phyloP scores from a whole-genome alignment of 2,888 invertebrate species.

The Scaptomyza flava region DNA sequence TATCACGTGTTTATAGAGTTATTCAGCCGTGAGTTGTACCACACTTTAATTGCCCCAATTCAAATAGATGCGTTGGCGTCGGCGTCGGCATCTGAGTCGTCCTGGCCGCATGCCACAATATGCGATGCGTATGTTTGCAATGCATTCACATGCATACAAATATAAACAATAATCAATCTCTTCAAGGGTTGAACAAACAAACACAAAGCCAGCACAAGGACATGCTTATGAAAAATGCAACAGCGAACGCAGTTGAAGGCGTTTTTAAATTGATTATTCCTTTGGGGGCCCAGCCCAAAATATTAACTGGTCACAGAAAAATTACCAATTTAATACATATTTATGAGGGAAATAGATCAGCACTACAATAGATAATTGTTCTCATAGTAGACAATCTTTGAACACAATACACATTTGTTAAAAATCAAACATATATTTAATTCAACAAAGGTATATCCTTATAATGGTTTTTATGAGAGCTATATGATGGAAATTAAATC shows the following conservation, averaged over 20 bases:
- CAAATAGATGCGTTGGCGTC: conserved; percentile 64
- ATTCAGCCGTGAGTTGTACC: conserved; percentile 63
- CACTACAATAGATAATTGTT: conserved; percentile 25
- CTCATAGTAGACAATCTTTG: background rate
- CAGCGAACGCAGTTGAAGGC: conserved; percentile 59
- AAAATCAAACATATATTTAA: background rate
- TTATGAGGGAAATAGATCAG: conserved; percentile 73
- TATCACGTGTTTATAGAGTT: conserved; percentile 69
- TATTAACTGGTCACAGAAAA: conserved; percentile 20
- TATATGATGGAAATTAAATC: no score
- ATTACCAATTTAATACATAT: conserved; percentile 71
- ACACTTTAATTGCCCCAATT: conserved; percentile 81
- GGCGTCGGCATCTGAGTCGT: conserved; percentile 10
- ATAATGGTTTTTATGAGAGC: no score
- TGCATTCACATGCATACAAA: conserved; percentile 73
- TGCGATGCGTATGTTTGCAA: conserved; percentile 66
- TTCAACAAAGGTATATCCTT: background rate
- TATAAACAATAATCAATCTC: conserved; percentile 83
- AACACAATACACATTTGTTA: background rate
- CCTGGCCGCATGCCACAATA: conserved; percentile 68
- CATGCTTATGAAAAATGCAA: conserved; percentile 66
- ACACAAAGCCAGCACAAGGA: conserved; percentile 71
- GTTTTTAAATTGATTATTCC: conserved; percentile 79
- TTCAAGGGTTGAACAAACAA: conserved; percentile 78
- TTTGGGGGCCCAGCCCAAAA: conserved; percentile 41